Percentiles rank a stretch among this genome's conserved stretches.
These are phyloP conservation scores for Catocala fraxini DNA, from an alignment of 2,888 invertebrate species.

Conservation along the genomic window DNA sequence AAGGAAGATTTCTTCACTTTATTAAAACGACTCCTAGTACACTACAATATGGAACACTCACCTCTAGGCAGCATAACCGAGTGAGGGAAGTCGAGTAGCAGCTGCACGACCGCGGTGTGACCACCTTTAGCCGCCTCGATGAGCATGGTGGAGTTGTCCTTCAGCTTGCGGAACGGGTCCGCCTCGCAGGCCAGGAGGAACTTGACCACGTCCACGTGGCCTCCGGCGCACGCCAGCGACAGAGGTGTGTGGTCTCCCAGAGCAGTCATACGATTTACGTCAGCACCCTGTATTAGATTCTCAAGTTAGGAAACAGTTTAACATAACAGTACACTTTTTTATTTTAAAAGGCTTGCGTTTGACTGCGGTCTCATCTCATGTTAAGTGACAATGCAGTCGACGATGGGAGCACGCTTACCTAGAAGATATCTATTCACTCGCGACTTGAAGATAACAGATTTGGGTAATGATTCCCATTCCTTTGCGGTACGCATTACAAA, in stretches of 20 bases:
- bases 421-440: too few relatives aligned
- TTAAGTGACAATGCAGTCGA: too few relatives aligned
- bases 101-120: conserved; percentile 97
- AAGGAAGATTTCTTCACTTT: too few relatives aligned
- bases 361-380: too few relatives aligned
- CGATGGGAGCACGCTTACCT: too few relatives aligned
- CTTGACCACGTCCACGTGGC: conserved; percentile 97
- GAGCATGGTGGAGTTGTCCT: conserved; percentile 99
- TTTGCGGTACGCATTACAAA: too few relatives aligned
- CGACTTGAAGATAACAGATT: too few relatives aligned
- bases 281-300: conserved; percentile 68
- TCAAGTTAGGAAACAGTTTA: background rate
- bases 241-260: conserved; percentile 99
- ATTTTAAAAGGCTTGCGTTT: background rate
- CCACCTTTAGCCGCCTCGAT: conserved; percentile 99
- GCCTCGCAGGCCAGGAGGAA: conserved; percentile 96
- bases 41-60: conserved; percentile 36
- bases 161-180: conserved; percentile 98
- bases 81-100: conserved; percentile 97
- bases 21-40: background rate
- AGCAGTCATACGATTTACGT: conserved; percentile 91
- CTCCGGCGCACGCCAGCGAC: conserved; percentile 98
- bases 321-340: background rate
- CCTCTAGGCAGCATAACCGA: conserved; percentile 91
- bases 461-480: too few relatives aligned